Conservation (phyloP, 1,140 invertebrate species). For the Parasteatoda tepidariorum region DNA sequence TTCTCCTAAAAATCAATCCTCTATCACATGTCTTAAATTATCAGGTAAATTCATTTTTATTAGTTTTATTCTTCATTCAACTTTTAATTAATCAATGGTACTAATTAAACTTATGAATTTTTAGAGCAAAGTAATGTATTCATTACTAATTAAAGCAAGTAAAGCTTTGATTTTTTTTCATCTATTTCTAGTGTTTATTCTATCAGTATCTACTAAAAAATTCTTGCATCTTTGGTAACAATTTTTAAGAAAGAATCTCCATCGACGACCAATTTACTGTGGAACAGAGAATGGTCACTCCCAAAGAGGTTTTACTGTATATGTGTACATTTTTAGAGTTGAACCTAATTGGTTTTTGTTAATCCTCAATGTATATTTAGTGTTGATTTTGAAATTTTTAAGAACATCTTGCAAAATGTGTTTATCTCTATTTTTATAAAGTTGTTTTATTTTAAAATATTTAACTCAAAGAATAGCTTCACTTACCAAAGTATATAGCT, state of each 20-base stretch:
- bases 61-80: neutral
- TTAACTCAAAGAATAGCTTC: neutral
- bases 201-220: neutral
- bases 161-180: neutral
- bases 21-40: conserved; percentile 16
- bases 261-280: too few relatives aligned
- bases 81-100: neutral
- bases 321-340: too few relatives aligned
- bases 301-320: too few relatives aligned
- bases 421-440: neutral
- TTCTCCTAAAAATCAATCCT: conserved; percentile 2
- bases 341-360: too few relatives aligned
- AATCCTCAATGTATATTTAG: too few relatives aligned
- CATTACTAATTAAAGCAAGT: neutral
- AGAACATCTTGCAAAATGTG: neutral
- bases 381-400: too few relatives aligned
- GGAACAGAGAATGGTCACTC: too few relatives aligned
- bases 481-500: neutral
- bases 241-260: too few relatives aligned
- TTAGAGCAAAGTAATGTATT: neutral
- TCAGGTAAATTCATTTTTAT: conserved; percentile 7
- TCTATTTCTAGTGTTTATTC: neutral
- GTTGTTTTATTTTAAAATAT: neutral
- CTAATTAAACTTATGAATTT: neutral
- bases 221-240: neutral